Base-by-base conservation (phyloP, 2,888 invertebrate genomes). In the Bruchidius siliquastri region DNA sequence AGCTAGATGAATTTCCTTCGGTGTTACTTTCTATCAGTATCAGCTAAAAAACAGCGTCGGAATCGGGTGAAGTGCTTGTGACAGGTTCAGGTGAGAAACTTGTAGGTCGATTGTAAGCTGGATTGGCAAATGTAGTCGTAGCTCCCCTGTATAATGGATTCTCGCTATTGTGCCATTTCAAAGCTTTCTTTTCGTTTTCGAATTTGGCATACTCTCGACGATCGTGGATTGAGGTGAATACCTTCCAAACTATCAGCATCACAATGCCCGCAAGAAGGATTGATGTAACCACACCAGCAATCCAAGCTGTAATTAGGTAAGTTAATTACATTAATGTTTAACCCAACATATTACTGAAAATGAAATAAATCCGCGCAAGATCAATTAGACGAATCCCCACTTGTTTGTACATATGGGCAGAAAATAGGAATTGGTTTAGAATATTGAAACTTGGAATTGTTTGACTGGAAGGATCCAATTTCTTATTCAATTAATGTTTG, bases 91-190 rank as follows among this genome's bases (percentile, higher is more conserved):
- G 49, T 49, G 49, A 49, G 18, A 49, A 49, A 49, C 74, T 76
- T 70, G 78, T 80, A 1, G 74, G 74, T 71, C 81, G 79, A 10
- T 79, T 75, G 70, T 81, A 85, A 3, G 88, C 89, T 0, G 92
- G 92, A 87, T 96, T 96, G 80, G 89, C 90, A 87, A 93, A 94
- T 0, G 91, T 92, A 0, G 94, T 91, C 20, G 92, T 94, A 0
- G 95, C 93, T 73, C 91, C 90, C 82, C 91, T 93, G 86, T 93
- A 96, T n/a, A 95, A 88, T 0, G 96, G 96, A 88, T 96, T 96
- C 79, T 92, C 92, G 71, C 91, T 92, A 75, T 91, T 89, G 80
- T 92, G 91, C 91, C 93, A 94, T 80, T 92, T 91, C 0, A 93
- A 92, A 85, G 88, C 88, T 72, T 89, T 86, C 71, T 91, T 86